Conservation (phyloP, 2,113 vertebrate genomes). For the Labeo rohita region DNA sequence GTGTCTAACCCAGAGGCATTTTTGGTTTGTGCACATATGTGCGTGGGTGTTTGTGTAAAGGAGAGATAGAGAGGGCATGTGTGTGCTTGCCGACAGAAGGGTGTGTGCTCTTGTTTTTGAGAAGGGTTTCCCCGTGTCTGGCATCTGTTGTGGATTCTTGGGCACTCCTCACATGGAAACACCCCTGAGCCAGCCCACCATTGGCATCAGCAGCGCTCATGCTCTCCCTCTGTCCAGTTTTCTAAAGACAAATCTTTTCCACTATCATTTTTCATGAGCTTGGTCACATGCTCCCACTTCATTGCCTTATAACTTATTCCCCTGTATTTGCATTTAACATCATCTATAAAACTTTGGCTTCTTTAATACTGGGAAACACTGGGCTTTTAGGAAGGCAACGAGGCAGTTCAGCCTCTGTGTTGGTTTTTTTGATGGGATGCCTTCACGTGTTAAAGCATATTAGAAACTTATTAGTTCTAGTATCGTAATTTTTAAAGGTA, state of each 20-base stretch:
- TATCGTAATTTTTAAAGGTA: neutral
- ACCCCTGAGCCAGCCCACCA: conserved; percentile 70
- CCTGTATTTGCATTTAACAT: conserved; percentile 27
- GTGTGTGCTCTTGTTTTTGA: conserved; percentile 81
- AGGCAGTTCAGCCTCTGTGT: neutral
- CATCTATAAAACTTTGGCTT: conserved; percentile 17
- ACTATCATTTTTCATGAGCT: conserved; percentile 40
- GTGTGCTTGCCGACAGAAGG: conserved; percentile 60
- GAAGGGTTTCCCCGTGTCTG: conserved; percentile 84
- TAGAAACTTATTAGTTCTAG: neutral
- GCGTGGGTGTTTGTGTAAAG: conserved; percentile 17
- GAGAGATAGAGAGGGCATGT: conserved; percentile 41
- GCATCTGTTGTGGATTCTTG: conserved; percentile 80
- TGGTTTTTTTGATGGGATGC: neutral
- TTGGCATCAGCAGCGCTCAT: conserved; percentile 45
- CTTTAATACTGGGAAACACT: conserved; percentile 4
- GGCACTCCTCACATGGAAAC: conserved; percentile 83
- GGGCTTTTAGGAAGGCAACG: neutral
- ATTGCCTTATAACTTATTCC: conserved; percentile 28
- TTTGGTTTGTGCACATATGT: conserved; percentile 31
- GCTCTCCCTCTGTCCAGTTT: conserved; percentile 53
- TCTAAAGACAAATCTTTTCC: conserved; percentile 23
- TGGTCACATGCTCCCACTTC: neutral
- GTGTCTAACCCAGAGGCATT: neutral
- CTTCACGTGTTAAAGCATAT: neutral